A percentile compares a stretch with the other conserved stretches of the same genome.
phyloP scores from a whole-genome alignment of 2,113 vertebrate species.

The Myotis brandtii region DNA sequence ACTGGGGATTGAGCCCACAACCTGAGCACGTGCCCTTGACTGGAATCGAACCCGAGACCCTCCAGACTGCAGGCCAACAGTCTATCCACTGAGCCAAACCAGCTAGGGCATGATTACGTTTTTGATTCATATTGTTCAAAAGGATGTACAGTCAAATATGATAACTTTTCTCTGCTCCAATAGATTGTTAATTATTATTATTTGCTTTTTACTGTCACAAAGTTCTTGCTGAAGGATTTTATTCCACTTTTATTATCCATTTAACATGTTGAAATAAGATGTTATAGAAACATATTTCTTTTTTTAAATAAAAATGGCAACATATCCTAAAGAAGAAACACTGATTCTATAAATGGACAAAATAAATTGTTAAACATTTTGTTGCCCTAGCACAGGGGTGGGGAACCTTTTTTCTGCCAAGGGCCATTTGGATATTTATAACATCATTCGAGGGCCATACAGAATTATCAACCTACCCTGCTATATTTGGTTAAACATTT shows the following conservation, averaged over 20 bases:
- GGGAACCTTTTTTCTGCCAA: too few relatives aligned
- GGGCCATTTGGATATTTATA: too few relatives aligned
- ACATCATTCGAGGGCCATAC: too few relatives aligned
- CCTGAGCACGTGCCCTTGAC: too few relatives aligned
- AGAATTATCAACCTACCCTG: too few relatives aligned
- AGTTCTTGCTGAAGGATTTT: slow-evolving; percentile 34
- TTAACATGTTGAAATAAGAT: slow-evolving; percentile 40
- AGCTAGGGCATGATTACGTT: too few relatives aligned
- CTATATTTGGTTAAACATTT: too few relatives aligned
- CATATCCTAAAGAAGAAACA: slow-evolving; percentile 25
- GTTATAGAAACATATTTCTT: neutral
- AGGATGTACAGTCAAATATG: neutral
- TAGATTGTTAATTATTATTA: neutral
- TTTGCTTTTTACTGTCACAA: neutral
- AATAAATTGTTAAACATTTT: slow-evolving; percentile 44
- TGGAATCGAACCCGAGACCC: too few relatives aligned
- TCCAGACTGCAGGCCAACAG: too few relatives aligned
- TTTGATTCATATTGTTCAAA: neutral
- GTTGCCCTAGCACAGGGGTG: neutral
- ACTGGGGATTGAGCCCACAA: too few relatives aligned
- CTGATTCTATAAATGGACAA: neutral
- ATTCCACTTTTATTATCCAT: neutral
- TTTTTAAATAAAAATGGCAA: neutral
- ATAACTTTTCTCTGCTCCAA: slow-evolving; percentile 47
- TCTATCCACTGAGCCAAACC: too few relatives aligned